phyloP scores from a whole-genome alignment of 2,888 invertebrate genomes.

The Pollenia griseotomentosa region DNA sequence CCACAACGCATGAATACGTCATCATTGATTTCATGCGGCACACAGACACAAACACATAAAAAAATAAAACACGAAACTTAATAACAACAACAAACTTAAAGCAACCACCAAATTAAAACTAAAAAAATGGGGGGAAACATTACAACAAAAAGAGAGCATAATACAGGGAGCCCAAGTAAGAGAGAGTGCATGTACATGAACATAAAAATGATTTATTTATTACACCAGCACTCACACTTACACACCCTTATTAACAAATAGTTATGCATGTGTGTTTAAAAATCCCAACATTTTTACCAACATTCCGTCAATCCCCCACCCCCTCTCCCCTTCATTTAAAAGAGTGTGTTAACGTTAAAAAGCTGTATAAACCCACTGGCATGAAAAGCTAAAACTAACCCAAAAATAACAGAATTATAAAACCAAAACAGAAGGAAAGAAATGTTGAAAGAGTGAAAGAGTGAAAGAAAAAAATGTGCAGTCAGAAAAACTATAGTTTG shows the following conservation, averaged over 20 bases:
- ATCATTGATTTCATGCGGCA: constrained; percentile 70
- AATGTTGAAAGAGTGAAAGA: not conserved
- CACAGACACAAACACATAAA: constrained; percentile 14
- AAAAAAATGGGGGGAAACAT: not conserved
- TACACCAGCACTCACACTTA: not conserved
- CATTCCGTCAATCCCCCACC: not conserved
- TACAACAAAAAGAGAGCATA: constrained; percentile 13
- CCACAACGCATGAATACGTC: constrained; percentile 72
- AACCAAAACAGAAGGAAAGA: constrained; percentile 19
- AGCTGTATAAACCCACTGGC: constrained; percentile 51
- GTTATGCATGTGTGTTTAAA: not conserved
- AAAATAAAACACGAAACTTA: constrained; percentile 35
- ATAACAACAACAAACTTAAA: constrained; percentile 38
- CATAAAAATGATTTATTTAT: constrained; percentile 64
- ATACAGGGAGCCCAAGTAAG: constrained; percentile 30
- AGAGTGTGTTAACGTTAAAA: constrained; percentile 25
- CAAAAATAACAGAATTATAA: constrained; percentile 22
- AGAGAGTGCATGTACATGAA: constrained; percentile 44
- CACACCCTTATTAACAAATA: not conserved
- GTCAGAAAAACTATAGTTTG: not conserved
- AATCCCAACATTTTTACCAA: constrained; percentile 4
- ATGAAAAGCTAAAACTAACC: constrained; percentile 52
- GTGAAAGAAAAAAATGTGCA: constrained; percentile 30
- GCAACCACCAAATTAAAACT: constrained; percentile 61
- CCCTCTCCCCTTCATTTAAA: not conserved